Percentiles rank a stretch among this genome's conserved stretches.
These are phyloP conservation scores for Horisme vitalbata DNA, from an alignment of 2,888 invertebrate genomes.

Conservation along the genomic window DNA sequence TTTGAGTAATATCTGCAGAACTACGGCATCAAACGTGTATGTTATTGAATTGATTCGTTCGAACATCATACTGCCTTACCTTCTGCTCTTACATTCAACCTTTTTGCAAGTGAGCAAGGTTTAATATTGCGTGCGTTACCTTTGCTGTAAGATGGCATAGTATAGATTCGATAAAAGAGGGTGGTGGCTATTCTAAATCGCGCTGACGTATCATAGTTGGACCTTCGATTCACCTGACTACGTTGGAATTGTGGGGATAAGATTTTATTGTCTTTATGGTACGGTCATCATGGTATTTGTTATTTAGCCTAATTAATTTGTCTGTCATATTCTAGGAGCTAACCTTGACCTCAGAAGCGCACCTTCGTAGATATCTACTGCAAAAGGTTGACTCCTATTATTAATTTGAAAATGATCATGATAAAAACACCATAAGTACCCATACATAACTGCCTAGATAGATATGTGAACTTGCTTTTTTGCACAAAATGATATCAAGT, in stretches of 20 bases:
- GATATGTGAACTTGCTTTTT: too few species aligned
- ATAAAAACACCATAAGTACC: too few species aligned
- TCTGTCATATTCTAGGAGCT: too few species aligned
- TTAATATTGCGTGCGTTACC: constrained; percentile 21
- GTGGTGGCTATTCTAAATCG: constrained; percentile 75
- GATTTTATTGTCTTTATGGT: constrained; percentile 6
- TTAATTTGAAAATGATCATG: too few species aligned
- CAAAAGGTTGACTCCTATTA: too few species aligned
- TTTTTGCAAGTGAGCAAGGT: constrained; percentile 17
- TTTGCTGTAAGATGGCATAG: constrained; percentile 20
- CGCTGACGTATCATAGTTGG: constrained; percentile 75
- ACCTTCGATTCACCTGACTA: constrained; percentile 72
- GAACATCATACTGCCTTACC: constrained; percentile 46
- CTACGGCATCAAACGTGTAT: constrained; percentile 66
- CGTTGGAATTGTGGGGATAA: constrained; percentile 54
- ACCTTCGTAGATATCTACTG: too few species aligned
- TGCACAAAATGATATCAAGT: too few species aligned
- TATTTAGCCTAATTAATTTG: too few species aligned
- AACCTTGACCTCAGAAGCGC: too few species aligned
- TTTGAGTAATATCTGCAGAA: constrained; percentile 54
- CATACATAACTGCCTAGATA: too few species aligned
- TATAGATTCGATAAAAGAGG: constrained; percentile 64
- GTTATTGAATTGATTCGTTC: constrained; percentile 72
- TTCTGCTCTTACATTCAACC: constrained; percentile 32
- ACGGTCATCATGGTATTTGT: too few species aligned